A percentile compares a stretch with the other conserved stretches of the same genome.
These are phyloP conservation scores for Cheilosia variabilis DNA, from an alignment of 2,888 invertebrate genomes.

Conservation along the genomic window DNA sequence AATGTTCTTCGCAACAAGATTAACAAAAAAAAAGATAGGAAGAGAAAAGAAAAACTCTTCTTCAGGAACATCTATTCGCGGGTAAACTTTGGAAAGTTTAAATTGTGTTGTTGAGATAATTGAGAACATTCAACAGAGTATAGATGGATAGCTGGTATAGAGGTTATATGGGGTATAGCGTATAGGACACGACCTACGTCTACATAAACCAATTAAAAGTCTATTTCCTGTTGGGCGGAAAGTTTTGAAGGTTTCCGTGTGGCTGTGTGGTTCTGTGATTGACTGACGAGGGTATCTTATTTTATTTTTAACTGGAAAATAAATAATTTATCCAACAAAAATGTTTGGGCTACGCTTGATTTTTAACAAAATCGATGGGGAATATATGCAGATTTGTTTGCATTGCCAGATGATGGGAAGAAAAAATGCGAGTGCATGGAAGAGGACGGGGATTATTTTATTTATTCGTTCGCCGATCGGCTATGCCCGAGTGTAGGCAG, in stretches of 20 bases:
- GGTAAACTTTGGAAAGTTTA: slow-evolving; percentile 70
- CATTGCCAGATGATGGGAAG: too few relatives aligned
- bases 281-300: slow-evolving; percentile 37
- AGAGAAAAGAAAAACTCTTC: slow-evolving; percentile 12
- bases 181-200: slow-evolving; percentile 23
- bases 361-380: too few relatives aligned
- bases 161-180: slow-evolving; percentile 2
- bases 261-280: slow-evolving; percentile 4
- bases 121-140: slow-evolving; percentile 66
- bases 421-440: too few relatives aligned
- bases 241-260: slow-evolving; percentile 12
- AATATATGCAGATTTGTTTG: too few relatives aligned
- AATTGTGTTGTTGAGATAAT: slow-evolving; percentile 74
- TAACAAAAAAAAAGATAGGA: neutral
- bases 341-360: too few relatives aligned
- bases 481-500: too few relatives aligned
- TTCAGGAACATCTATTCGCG: slow-evolving; percentile 49
- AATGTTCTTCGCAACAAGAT: slow-evolving; percentile 62
- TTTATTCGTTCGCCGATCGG: too few relatives aligned
- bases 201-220: slow-evolving; percentile 66
- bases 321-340: too few relatives aligned
- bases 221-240: slow-evolving; percentile 55
- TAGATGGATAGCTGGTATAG: slow-evolving; percentile 23
- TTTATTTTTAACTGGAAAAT: neutral
- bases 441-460: too few relatives aligned